Conservation (phyloP, 2,113 vertebrate species). For the Herpetotheres cachinnans region DNA sequence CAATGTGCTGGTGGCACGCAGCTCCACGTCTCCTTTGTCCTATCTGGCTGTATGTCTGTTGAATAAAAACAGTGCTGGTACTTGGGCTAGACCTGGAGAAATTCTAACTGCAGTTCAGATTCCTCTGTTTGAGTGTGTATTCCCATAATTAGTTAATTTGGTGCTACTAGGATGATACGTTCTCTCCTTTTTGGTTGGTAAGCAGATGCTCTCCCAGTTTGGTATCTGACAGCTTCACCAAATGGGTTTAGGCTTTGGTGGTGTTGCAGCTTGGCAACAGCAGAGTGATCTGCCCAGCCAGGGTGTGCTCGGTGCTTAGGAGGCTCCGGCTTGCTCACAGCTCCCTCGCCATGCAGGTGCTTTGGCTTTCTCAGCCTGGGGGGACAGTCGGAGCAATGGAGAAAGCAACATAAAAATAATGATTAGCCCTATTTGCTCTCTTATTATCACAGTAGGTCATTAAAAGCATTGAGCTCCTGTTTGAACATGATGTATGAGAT, state of each 20-base stretch:
- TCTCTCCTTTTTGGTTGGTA: neutral
- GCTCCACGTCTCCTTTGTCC: neutral
- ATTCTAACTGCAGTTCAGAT: neutral
- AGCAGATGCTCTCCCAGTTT: neutral
- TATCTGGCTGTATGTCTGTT: neutral
- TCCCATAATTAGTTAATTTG: neutral
- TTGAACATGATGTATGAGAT: neutral
- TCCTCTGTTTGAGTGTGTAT: neutral
- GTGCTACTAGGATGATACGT: neutral
- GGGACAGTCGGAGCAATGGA: neutral
- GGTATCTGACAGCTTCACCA: neutral
- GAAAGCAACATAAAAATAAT: neutral
- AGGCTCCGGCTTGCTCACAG: neutral
- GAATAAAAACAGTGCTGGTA: neutral
- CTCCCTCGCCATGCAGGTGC: neutral
- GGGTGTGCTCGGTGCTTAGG: fast-evolving
- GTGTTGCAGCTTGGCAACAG: neutral
- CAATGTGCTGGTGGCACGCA: neutral
- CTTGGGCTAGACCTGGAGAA: neutral
- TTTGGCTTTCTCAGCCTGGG: neutral
- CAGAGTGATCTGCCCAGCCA: neutral
- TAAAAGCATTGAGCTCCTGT: neutral
- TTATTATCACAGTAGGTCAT: neutral
- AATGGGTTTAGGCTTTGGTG: neutral
- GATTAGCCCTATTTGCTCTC: neutral